phyloP scores from a whole-genome alignment of 1,140 invertebrate species.

The Scaptomyza hsui region DNA sequence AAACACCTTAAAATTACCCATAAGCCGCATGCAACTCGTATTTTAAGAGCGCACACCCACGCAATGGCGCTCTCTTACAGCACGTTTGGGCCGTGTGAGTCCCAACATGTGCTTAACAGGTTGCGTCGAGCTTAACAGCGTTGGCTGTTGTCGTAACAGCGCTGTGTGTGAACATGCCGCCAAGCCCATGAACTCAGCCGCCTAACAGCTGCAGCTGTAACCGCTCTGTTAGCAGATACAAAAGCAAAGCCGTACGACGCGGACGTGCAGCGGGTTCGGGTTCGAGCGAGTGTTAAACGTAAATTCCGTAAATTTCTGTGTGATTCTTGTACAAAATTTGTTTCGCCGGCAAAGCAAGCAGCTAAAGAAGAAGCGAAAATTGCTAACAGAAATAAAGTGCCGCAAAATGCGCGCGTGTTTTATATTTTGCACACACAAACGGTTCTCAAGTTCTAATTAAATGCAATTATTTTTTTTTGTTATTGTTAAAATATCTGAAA shows the following conservation, averaged over 20 bases:
- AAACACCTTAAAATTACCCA: neutral
- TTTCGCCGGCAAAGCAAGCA: slow-evolving; percentile 25
- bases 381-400: slow-evolving; percentile 5
- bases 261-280: slow-evolving; percentile 35
- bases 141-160: slow-evolving; percentile 29
- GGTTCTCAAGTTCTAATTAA: neutral
- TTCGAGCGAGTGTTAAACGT: slow-evolving; percentile 22
- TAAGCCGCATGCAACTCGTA: neutral
- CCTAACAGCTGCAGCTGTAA: slow-evolving; percentile 26
- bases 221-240: slow-evolving; percentile 44
- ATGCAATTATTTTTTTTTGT: slow-evolving; percentile 22
- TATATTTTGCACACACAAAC: neutral
- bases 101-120: slow-evolving; percentile 32
- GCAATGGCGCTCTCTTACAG: slow-evolving; percentile 9
- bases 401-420: slow-evolving; percentile 49
- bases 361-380: neutral
- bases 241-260: slow-evolving; percentile 42
- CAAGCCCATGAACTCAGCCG: neutral
- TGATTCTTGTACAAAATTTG: slow-evolving; percentile 10
- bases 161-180: neutral
- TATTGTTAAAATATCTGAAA: slow-evolving; percentile 26
- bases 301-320: slow-evolving; percentile 33
- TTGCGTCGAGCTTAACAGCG: neutral
- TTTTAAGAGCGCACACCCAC: slow-evolving; percentile 27
- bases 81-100: neutral